Conservation (phyloP, 1,140 invertebrate genomes). For the Aplysia californica region DNA sequence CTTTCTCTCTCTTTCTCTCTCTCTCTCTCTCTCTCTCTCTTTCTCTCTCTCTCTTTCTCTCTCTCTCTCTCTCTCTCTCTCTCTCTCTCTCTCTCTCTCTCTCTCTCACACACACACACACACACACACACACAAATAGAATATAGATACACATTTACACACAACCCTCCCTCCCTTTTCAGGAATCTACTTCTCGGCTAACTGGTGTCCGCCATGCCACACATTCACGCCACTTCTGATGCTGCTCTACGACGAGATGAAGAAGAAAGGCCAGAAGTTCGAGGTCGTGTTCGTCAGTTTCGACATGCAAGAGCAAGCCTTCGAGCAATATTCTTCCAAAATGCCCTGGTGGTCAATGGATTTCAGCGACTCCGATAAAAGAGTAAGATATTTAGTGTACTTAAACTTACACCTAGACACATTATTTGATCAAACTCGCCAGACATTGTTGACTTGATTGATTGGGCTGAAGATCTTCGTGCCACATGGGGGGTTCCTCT, state of each 20-base stretch:
- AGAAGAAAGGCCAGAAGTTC: conserved; percentile 73
- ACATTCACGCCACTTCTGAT: conserved; percentile 68
- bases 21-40: not conserved
- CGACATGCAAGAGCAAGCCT: conserved; percentile 78
- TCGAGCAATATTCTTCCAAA: conserved; percentile 73
- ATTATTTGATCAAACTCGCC: too few relatives aligned
- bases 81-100: not conserved
- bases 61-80: not conserved
- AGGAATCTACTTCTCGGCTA: conserved; percentile 72
- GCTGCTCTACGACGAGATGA: conserved; percentile 71
- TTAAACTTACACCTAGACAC: too few relatives aligned
- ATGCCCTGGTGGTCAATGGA: conserved; percentile 81
- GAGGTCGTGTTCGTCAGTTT: conserved; percentile 85
- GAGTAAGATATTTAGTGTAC: conserved; percentile 24
- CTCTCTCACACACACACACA: not conserved
- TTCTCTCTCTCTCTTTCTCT: not conserved
- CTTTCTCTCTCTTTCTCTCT: not conserved
- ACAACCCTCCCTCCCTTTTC: not conserved
- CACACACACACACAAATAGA: not conserved
- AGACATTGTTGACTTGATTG: too few relatives aligned
- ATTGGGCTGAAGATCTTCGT: too few relatives aligned
- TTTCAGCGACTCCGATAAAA: conserved; percentile 64
- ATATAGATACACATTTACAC: not conserved
- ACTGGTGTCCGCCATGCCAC: conserved; percentile 72
- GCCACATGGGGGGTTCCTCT: too few relatives aligned